These are phyloP conservation scores for Orientallactaga bullata DNA, from an alignment of 2,113 vertebrate genomes.

Conservation along the genomic window DNA sequence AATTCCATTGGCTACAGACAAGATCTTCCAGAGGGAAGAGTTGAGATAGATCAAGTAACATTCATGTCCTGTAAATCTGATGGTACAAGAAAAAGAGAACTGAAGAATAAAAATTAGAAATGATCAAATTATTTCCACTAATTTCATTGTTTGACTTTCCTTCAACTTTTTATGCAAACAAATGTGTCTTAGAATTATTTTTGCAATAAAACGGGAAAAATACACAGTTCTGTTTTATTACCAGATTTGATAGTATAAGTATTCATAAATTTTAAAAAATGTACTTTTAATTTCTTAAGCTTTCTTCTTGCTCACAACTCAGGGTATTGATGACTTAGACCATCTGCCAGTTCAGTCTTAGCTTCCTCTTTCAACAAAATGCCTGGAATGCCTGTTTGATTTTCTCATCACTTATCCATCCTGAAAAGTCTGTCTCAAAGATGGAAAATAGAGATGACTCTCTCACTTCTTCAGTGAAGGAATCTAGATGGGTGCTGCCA, in stretches of 20 bases:
- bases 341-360: neutral
- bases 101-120: neutral
- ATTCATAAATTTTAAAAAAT: neutral
- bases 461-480: constrained; percentile 30
- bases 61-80: neutral
- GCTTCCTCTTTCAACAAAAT: constrained; percentile 32
- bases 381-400: constrained; percentile 17
- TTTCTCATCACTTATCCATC: constrained; percentile 54
- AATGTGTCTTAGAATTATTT: neutral
- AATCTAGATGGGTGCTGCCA: constrained; percentile 50
- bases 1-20: constrained; percentile 1
- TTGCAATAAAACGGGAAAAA: constrained; percentile 44
- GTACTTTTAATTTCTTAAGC: neutral
- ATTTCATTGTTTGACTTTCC: constrained; percentile 23
- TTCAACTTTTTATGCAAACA: constrained; percentile 8
- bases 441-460: constrained; percentile 56
- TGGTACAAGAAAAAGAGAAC: neutral
- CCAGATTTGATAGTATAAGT: neutral
- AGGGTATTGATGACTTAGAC: neutral
- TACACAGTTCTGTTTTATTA: neutral
- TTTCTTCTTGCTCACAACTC: constrained; percentile 30
- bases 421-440: constrained; percentile 60
- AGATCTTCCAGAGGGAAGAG: neutral
- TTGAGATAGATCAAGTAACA: neutral
- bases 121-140: neutral